Percentiles rank a stretch among this genome's conserved stretches.
These are phyloP conservation scores for Ovis canadensis DNA, from an alignment of 2,113 vertebrate genomes.

Conservation along the genomic window DNA sequence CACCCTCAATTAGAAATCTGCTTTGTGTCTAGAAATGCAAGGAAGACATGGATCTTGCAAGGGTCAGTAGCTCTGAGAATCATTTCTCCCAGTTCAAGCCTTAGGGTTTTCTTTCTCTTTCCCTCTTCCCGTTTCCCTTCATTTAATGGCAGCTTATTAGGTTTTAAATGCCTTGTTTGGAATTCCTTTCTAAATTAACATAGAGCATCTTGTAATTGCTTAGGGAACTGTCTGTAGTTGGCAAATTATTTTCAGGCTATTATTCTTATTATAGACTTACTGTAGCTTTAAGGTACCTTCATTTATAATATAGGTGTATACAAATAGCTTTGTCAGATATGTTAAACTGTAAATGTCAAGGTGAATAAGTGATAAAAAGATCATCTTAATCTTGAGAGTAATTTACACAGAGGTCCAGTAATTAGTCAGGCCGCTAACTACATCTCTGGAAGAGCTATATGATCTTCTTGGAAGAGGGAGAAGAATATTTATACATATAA, in stretches of 20 bases:
- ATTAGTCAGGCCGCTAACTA: slow-evolving; percentile 56
- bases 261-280: slow-evolving; percentile 43
- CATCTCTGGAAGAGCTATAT: neutral
- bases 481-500: neutral
- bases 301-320: neutral
- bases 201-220: slow-evolving; percentile 66
- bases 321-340: neutral
- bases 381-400: slow-evolving; percentile 25
- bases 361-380: slow-evolving; percentile 27
- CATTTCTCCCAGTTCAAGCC: slow-evolving; percentile 64
- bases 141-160: slow-evolving; percentile 57
- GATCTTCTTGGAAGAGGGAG: neutral
- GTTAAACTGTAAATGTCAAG: slow-evolving; percentile 41
- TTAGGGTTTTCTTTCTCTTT: slow-evolving; percentile 54
- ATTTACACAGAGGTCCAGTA: slow-evolving; percentile 39
- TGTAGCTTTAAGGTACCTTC: slow-evolving; percentile 22
- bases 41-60: slow-evolving; percentile 55
- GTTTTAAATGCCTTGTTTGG: slow-evolving; percentile 65
- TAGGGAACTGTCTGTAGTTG: slow-evolving; percentile 49
- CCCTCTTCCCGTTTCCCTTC: neutral
- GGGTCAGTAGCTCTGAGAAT: slow-evolving; percentile 69
- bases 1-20: slow-evolving; percentile 65
- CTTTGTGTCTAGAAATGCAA: slow-evolving; percentile 43
- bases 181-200: slow-evolving; percentile 57
- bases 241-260: slow-evolving; percentile 50